Evolutionary conservation across 2,113 vertebrate species (phyloP), one percentile per base, ranked within the genome.

Genomic region (Poeciliopsis occidentalis): DNA sequence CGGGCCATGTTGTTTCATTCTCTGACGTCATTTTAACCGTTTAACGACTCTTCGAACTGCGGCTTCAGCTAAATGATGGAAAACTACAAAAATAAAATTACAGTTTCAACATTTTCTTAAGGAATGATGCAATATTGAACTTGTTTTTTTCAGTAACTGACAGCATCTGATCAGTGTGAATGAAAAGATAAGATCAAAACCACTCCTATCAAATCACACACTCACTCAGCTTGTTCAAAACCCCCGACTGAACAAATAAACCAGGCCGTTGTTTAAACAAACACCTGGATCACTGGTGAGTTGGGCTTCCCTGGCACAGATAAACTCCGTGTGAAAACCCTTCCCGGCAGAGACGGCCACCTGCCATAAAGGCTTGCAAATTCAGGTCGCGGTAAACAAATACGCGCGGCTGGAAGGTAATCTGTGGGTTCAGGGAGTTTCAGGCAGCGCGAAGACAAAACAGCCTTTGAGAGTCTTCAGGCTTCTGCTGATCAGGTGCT

Each of bases 381-480:
- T 90, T 91, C 84, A 85, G 88, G 88, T 76, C 27, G 39, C 19
- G 87, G 93, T 94, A 93, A 94, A 93, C 93, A 94, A 94, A 94
- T 93, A 90, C 92, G 85, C 85, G 37, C 24, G 80, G 76, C 87
- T 91, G 88, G 80, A 90, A 85, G 81, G 78, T 86, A 86, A 91
- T 90, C 92, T 89, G 70, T 37, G 83, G 91, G 93, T 86, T 88
- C 90, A 91, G 82, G 75, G 89, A 91, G 91, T 93, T 94, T 90
- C 89, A 87, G 88, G 88, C 82, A 80, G 82, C 78, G 79, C 69
- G 88, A 91, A 95, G 94, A 95, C 94, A 95, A 95, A 95, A 95
- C 93, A 95, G 85, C 86, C 91, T 95, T 94, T 95, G 92, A 94
- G 91, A 94, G 87, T 91, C 77, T 87, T 90, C 78, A 63, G 88